Percentiles rank a stretch among this genome's conserved stretches.
These are phyloP conservation scores for Auanema sp. DNA, from an alignment of 2,888 invertebrate genomes.

Conservation along the genomic window DNA sequence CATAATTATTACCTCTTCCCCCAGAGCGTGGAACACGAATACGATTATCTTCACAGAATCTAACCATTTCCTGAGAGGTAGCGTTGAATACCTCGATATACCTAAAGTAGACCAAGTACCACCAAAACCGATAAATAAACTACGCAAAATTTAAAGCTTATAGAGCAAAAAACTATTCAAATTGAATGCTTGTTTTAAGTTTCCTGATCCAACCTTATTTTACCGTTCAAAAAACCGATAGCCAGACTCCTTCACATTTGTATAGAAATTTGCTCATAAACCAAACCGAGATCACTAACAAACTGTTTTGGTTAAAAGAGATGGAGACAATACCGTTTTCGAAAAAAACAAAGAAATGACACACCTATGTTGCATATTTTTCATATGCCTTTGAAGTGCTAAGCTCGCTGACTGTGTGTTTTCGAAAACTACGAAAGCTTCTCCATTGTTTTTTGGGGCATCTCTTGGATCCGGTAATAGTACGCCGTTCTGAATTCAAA, in stretches of 20 bases:
- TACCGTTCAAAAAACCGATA: conserved; percentile 1
- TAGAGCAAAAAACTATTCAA: neutral
- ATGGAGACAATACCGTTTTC: neutral
- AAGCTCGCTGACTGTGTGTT: conserved; percentile 24
- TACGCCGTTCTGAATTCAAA: conserved; percentile 29
- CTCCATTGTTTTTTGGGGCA: conserved; percentile 23
- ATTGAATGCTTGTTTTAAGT: neutral
- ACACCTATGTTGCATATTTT: conserved; percentile 36
- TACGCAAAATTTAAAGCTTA: neutral
- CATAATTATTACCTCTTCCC: conserved; percentile 3
- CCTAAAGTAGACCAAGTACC: conserved; percentile 17
- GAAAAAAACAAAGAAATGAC: neutral
- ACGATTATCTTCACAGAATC: conserved; percentile 29
- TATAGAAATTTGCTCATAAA: neutral
- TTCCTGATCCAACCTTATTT: neutral
- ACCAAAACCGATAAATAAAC: neutral
- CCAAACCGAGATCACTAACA: conserved; percentile 7
- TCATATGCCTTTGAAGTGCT: conserved; percentile 36
- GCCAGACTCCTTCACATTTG: conserved; percentile 5
- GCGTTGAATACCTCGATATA: conserved; percentile 46
- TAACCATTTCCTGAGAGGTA: conserved; percentile 24
- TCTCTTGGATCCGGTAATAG: conserved; percentile 29
- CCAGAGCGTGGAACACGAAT: conserved; percentile 23
- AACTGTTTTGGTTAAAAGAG: neutral
- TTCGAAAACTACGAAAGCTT: conserved; percentile 37